Evolutionary conservation across 1,140 invertebrate species (phyloP), one percentile per base, ranked within the genome.

Genomic region (Drosophila aff.): DNA sequence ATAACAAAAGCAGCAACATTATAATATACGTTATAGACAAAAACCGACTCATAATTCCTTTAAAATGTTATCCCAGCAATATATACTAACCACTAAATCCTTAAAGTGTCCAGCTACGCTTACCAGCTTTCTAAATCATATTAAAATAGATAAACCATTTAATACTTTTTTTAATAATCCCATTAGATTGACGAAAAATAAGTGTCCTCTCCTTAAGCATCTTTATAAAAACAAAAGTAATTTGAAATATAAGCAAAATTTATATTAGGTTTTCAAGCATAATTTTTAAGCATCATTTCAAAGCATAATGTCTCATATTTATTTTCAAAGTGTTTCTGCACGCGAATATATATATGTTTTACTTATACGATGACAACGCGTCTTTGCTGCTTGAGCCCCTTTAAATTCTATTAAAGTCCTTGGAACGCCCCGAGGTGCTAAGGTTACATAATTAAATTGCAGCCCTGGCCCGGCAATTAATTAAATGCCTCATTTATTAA

Each of bases 401-500:
- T 89, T 83, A 81, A 87, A 83, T 84, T 87, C 73, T 46, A 81
- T 81, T 79, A 81, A 90, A 87, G 84, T 71, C 55, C 77, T 66
- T 55, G 72, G 64, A 81, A 62, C 57, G 85, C 85, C 76, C 58
- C 21, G 36, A 90, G 79, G 81, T 79, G 85, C 85, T 85, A 85
- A 90, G 86, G 89, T 90, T 90, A 90, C 85, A 84, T 85, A 90
- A 90, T 90, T 90, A 90, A 90, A 85, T 90, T 90, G 71, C 81
- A 79, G 71, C 71, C 78, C 50, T 55, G 76, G 64, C 72, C 58
- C 60, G 63, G 77, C 81, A 90, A 90, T 90, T 90, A 90, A 90
- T 90, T 90, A 90, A 90, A 90, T 85, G 85, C 89, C 85, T 85
- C 81, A 90, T 90, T 90, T 90, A 90, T 82, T 90, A 90, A 90